Base-by-base conservation (phyloP, 1,140 invertebrate genomes). In the Drosophila murphyi region DNA sequence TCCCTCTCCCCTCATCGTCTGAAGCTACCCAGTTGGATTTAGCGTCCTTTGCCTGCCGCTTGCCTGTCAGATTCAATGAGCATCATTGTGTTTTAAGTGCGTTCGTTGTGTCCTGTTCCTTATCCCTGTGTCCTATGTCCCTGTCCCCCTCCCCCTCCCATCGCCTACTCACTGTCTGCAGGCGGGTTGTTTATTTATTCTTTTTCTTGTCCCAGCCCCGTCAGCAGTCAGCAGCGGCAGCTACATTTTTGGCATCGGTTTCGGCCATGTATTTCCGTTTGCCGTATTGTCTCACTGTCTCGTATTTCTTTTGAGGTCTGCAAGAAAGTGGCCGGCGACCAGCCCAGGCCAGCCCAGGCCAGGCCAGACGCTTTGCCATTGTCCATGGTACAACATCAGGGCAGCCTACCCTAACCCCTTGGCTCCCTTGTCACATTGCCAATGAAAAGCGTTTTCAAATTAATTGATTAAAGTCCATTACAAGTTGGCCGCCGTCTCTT, bases 391-490 rank as follows among this genome's bases (percentile, higher is more conserved):
- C 20, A 20, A 20, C 20, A 20, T 20, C 20, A 20, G 20, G 20
- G 20, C 20, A 20, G 20, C 28, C 29, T 10, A 45, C 7, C n/a
- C 6, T 28, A 5, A 5, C 31, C 45, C 31, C 34, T 0, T 12
- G 2, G 45, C 12, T 6, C 34, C 10, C n/a, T n/a, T 3, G n/a
- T 7, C 20, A 12, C 45, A 76, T 75, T 67, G 74, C 71, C 80
- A 83, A 89, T 89, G 85, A 83, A 89, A 87, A 87, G 83, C 83
- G 83, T 87, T 88, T 87, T 87, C 85, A 89, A 89, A 89, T 89
- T 89, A 89, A 89, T 89, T 89, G 85, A 89, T 89, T 89, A 89
- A 89, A 89, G 85, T 89, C 86, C 85, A 89, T 89, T 89, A 89
- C 85, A 89, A 89, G 85, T 89, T 85, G 85, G 85, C 78, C 78